These are phyloP conservation scores for Sarcophaga rosellei DNA, from an alignment of 2,888 invertebrate species.

Conservation along the genomic window DNA sequence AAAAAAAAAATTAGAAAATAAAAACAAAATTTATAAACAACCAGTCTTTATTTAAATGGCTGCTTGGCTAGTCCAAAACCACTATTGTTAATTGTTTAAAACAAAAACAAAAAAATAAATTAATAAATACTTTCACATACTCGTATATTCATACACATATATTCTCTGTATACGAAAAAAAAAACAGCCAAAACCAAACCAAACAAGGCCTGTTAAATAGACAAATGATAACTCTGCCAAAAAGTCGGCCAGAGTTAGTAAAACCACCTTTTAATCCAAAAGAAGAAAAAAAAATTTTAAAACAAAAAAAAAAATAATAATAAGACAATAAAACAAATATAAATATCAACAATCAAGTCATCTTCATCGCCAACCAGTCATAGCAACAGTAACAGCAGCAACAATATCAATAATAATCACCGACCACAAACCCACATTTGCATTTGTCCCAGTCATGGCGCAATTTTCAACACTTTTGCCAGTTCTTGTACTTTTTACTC, in stretches of 20 bases:
- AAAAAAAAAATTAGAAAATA: constrained; percentile 2
- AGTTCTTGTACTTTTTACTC: constrained; percentile 49
- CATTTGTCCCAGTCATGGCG: constrained; percentile 46
- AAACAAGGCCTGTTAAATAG: neutral
- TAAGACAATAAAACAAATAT: neutral
- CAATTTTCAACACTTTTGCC: constrained; percentile 45
- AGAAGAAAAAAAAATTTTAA: too few relatives aligned
- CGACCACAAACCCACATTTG: neutral
- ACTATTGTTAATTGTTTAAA: constrained; percentile 22
- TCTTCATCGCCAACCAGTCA: neutral
- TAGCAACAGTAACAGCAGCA: constrained; percentile 13
- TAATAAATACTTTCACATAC: neutral
- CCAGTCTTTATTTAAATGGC: constrained; percentile 33
- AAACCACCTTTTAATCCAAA: neutral
- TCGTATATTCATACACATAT: neutral
- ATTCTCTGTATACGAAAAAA: neutral
- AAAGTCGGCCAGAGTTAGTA: constrained; percentile 51
- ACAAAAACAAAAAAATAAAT: too few relatives aligned
- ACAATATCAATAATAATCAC: neutral
- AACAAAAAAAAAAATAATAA: constrained; percentile 27
- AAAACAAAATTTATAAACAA: constrained; percentile 5
- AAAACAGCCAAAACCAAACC: neutral
- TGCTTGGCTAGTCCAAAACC: constrained; percentile 23
- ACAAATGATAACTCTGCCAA: constrained; percentile 52
- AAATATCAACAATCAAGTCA: constrained; percentile 12